Conservation (phyloP, 2,888 invertebrate species). For the Tribolium freemani region DNA sequence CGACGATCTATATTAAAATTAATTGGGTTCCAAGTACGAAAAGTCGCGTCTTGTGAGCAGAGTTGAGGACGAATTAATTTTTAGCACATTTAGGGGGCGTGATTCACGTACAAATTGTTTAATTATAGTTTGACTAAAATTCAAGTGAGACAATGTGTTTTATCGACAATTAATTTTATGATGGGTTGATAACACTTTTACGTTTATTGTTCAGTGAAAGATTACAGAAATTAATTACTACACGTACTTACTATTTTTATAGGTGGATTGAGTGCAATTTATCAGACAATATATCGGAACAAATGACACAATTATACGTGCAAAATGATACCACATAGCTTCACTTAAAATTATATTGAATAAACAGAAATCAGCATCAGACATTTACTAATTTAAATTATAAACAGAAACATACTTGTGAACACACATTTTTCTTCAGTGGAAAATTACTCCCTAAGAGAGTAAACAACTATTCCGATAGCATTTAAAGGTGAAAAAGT, state of each 20-base stretch:
- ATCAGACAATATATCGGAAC: not conserved
- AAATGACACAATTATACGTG: not conserved
- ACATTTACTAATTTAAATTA: not conserved
- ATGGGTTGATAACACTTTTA: not conserved
- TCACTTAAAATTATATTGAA: not conserved
- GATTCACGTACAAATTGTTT: no score
- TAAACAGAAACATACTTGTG: not conserved
- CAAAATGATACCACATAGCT: not conserved
- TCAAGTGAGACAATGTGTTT: no score
- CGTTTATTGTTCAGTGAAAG: not conserved
- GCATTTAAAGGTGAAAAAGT: no score
- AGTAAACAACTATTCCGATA: not conserved
- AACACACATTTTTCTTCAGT: not conserved
- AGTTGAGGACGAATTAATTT: not conserved
- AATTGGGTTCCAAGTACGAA: not conserved
- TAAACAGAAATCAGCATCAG: not conserved
- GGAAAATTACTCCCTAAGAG: not conserved
- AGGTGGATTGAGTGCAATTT: not conserved
- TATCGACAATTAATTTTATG: not conserved
- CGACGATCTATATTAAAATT: not conserved
- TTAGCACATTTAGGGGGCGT: not conserved
- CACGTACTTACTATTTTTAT: not conserved
- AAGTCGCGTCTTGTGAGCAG: no score
- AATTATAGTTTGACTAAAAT: no score
- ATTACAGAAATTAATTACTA: not conserved